Evolutionary conservation across 35 echinoderm and acorn worm genomes (phyloP).

Genomic region (Ptychodera flava): DNA sequence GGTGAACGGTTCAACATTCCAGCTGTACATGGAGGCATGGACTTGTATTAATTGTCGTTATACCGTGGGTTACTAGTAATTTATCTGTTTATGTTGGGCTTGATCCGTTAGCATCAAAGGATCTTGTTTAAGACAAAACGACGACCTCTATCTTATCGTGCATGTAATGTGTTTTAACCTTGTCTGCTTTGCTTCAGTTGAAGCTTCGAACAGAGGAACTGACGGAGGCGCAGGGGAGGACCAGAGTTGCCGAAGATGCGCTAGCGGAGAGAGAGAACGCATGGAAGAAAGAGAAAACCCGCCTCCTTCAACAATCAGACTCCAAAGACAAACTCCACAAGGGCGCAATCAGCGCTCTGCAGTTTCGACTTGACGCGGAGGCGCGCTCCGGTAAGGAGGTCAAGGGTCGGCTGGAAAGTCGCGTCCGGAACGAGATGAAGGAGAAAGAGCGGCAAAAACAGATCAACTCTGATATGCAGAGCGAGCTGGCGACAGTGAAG

Average conservation of each 20-base stretch:
- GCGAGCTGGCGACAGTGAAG: slow-evolving; percentile 37
- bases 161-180: no score
- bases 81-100: no score
- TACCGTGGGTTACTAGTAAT: no score
- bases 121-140: no score
- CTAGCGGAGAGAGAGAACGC: slow-evolving; percentile 39
- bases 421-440: slow-evolving; percentile 61
- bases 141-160: no score
- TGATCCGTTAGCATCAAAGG: no score
- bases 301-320: slow-evolving; percentile 62
- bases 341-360: slow-evolving; percentile 54
- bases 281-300: slow-evolving; percentile 84
- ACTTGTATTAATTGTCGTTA: no score
- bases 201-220: background rate
- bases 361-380: slow-evolving; percentile 87
- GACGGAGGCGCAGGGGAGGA: background rate
- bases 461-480: slow-evolving; percentile 27
- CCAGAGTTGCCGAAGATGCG: slow-evolving; percentile 31
- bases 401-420: slow-evolving; percentile 47
- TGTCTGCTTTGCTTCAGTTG: no score
- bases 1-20: no score
- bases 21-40: no score
- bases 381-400: slow-evolving; percentile 80
- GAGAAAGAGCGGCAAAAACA: slow-evolving; percentile 52
- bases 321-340: slow-evolving; percentile 88